Percentiles rank a stretch among this genome's conserved stretches.
phyloP scores from a whole-genome alignment of 2,888 invertebrate genomes.

The Rotaria socialis region DNA sequence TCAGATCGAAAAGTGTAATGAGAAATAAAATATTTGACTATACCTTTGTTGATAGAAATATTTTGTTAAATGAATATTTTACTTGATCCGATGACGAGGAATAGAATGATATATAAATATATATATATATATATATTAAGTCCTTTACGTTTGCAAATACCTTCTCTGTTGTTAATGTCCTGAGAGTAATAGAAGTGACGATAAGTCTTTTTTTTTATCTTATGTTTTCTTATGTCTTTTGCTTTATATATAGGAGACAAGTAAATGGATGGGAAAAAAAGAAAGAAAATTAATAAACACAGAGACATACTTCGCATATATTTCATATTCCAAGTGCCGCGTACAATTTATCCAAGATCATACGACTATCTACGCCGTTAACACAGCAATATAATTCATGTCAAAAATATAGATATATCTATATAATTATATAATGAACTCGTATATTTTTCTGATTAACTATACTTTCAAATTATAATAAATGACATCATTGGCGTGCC shows the following conservation, averaged over 20 bases:
- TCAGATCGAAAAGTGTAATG: no score
- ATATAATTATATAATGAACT: not conserved
- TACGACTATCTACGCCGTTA: not conserved
- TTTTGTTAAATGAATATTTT: no score
- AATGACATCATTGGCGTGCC: no score
- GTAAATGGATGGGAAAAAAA: not conserved
- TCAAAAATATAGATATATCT: not conserved
- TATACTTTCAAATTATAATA: no score
- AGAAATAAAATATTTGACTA: no score
- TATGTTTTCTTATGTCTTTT: no score
- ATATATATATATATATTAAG: no score
- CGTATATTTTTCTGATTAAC: not conserved
- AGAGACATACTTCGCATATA: not conserved
- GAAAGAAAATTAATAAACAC: not conserved
- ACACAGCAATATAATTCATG: not conserved
- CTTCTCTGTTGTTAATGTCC: no score
- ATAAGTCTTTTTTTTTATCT: not conserved
- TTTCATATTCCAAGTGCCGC: not conserved
- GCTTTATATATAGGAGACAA: not conserved
- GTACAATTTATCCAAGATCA: not conserved
- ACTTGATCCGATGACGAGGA: no score
- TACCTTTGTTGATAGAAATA: no score
- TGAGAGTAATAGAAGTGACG: not conserved
- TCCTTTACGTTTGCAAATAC: no score
- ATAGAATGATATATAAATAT: no score